These are phyloP conservation scores for Leptodactylus fallax DNA, from an alignment of 2,797 vertebrate species.

Conservation along the genomic window DNA sequence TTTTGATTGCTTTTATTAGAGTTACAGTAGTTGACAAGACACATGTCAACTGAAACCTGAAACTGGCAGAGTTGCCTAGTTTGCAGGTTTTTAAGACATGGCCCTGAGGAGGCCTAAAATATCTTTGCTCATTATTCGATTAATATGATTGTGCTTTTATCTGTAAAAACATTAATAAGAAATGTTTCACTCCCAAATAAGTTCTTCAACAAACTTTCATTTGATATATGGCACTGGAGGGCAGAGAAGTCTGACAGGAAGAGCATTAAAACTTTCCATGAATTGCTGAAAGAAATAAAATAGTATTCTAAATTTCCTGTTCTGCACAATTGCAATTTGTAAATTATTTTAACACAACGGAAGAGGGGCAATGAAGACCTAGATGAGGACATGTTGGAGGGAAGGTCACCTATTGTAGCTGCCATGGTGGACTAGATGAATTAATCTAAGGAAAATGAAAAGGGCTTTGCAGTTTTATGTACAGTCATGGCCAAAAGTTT, in stretches of 20 bases:
- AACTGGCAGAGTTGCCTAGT: background rate
- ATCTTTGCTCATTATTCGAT: background rate
- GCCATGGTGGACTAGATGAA: too few species aligned
- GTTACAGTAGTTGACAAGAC: background rate
- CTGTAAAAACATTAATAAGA: background rate
- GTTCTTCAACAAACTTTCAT: background rate
- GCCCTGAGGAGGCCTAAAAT: background rate
- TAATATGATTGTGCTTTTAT: conserved; percentile 12
- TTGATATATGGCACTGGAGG: background rate
- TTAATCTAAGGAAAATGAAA: too few species aligned
- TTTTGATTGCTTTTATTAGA: background rate
- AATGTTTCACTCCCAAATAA: background rate
- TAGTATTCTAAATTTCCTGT: too few species aligned
- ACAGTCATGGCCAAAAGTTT: too few species aligned
- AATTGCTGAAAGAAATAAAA: too few species aligned
- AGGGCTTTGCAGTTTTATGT: too few species aligned
- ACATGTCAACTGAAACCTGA: conserved; percentile 3
- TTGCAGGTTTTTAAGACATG: background rate
- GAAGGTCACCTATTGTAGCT: too few species aligned
- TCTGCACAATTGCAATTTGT: too few species aligned
- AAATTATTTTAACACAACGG: too few species aligned
- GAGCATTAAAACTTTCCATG: background rate
- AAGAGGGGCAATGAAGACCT: too few species aligned
- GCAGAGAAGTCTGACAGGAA: background rate
- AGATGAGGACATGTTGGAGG: too few species aligned